Conservation (phyloP, 2,113 vertebrate species). For the Emydura subglobosa region DNA sequence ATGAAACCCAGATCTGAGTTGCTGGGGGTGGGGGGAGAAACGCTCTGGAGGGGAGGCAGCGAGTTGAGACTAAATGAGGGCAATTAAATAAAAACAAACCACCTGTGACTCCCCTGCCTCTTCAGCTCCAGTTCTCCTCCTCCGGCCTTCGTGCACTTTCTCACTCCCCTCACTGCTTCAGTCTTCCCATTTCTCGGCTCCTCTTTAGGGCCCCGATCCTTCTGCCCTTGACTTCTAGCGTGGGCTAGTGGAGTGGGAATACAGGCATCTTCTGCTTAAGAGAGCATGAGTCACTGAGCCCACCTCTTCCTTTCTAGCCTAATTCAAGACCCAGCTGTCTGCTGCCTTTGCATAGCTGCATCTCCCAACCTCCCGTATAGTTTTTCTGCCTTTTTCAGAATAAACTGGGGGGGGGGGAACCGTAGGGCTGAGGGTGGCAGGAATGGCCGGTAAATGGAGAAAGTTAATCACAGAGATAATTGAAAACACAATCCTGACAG, state of each 20-base stretch:
- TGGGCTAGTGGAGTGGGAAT: not conserved
- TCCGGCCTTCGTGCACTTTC: not conserved
- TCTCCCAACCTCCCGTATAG: not conserved
- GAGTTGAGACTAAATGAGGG: not conserved
- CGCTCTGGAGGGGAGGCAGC: not conserved
- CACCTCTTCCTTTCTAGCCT: not conserved
- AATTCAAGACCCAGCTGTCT: not conserved
- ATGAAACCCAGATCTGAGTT: not conserved
- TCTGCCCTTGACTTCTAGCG: not conserved
- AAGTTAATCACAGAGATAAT: constrained; percentile 60
- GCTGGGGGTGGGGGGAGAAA: not conserved
- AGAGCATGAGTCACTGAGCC: rapidly evolving
- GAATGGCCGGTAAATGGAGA: not conserved
- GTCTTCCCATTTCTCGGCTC: not conserved
- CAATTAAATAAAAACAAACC: rapidly evolving
- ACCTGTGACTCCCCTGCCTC: not conserved
- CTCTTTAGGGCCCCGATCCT: not conserved
- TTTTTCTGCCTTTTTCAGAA: not conserved
- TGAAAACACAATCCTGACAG: constrained; percentile 30
- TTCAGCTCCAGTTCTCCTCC: not conserved
- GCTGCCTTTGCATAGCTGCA: rapidly evolving
- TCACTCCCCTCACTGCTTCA: not conserved
- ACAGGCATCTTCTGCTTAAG: too few species aligned
- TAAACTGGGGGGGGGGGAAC: not conserved
- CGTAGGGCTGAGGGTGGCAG: not conserved